Percentiles rank a stretch among this genome's conserved stretches.
These are phyloP conservation scores for Dendrolimus pini DNA, from an alignment of 2,888 invertebrate genomes.

Conservation along the genomic window DNA sequence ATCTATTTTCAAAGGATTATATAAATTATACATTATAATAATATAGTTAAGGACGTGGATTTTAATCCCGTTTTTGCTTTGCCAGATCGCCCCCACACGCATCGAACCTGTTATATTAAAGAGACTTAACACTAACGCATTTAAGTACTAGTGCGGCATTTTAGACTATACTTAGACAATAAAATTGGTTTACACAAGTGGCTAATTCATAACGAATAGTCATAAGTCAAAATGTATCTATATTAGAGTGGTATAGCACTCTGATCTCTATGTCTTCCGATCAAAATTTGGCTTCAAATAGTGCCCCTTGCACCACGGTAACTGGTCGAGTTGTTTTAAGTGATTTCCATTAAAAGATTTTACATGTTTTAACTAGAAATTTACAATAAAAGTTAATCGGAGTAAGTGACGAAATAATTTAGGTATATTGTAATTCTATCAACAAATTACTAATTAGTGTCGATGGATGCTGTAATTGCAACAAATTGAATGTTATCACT, in stretches of 20 bases:
- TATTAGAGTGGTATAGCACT: conserved; percentile 26
- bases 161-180: conserved; percentile 74
- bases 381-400: conserved; percentile 17
- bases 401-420: conserved; percentile 16
- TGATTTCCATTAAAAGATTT: conserved; percentile 25
- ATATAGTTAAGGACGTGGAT: conserved; percentile 8
- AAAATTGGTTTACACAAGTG: conserved; percentile 52
- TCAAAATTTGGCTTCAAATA: conserved; percentile 43
- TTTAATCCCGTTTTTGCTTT: conserved; percentile 14
- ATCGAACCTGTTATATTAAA: conserved; percentile 20
- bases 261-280: conserved; percentile 54
- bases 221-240: conserved; percentile 25
- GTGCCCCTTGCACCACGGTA: conserved; percentile 28
- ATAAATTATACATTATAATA: conserved; percentile 10
- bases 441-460: conserved; percentile 19
- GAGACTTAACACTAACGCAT: conserved; percentile 27
- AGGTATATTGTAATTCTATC: conserved; percentile 19
- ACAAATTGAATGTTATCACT: conserved; percentile 65
- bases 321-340: conserved; percentile 21
- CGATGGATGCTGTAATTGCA: conserved; percentile 41
- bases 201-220: conserved; percentile 19
- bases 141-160: conserved; percentile 50
- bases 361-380: conserved; percentile 20
- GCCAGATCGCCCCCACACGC: conserved; percentile 23
- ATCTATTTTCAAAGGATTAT: conserved; percentile 13